These are phyloP conservation scores for Casuarius casuarius DNA, from an alignment of 2,113 vertebrate species.

Conservation along the genomic window DNA sequence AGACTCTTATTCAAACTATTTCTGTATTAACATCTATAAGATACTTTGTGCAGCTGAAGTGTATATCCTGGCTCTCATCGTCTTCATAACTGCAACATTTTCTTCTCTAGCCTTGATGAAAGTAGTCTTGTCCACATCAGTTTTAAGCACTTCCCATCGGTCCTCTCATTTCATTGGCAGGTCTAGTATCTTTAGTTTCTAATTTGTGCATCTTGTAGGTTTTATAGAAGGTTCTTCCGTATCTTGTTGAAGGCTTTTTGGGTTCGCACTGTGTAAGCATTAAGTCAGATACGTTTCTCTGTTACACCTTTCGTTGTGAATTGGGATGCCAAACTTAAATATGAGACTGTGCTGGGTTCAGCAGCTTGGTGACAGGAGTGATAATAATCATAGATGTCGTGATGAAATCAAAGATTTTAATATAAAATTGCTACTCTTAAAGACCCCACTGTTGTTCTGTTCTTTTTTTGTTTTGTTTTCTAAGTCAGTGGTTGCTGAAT, in stretches of 20 bases:
- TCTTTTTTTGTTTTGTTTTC: slow-evolving; percentile 72
- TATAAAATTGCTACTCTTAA: slow-evolving; percentile 76
- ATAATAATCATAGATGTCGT: slow-evolving; percentile 75
- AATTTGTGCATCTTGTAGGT: not conserved
- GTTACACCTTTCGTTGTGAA: slow-evolving; percentile 56
- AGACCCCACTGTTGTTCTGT: slow-evolving; percentile 73
- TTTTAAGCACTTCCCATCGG: not conserved
- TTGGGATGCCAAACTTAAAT: slow-evolving; percentile 67
- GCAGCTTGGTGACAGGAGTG: slow-evolving; percentile 66
- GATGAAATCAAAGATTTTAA: slow-evolving; percentile 78
- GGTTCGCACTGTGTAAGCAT: not conserved
- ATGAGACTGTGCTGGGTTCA: slow-evolving; percentile 58
- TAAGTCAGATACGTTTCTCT: not conserved
- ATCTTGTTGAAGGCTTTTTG: not conserved
- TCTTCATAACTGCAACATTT: not conserved
- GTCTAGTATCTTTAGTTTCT: not conserved
- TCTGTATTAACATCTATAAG: not conserved
- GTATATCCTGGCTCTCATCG: not conserved
- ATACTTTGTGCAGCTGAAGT: not conserved
- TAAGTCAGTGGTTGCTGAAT: slow-evolving; percentile 81
- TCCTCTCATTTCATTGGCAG: not conserved
- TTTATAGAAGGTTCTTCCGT: not conserved
- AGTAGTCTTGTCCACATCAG: not conserved
- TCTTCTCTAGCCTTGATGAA: not conserved
- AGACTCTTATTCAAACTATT: not conserved